Evolutionary conservation across 2,797 vertebrate species (phyloP).

Genomic region (Semotilus atromaculatus): DNA sequence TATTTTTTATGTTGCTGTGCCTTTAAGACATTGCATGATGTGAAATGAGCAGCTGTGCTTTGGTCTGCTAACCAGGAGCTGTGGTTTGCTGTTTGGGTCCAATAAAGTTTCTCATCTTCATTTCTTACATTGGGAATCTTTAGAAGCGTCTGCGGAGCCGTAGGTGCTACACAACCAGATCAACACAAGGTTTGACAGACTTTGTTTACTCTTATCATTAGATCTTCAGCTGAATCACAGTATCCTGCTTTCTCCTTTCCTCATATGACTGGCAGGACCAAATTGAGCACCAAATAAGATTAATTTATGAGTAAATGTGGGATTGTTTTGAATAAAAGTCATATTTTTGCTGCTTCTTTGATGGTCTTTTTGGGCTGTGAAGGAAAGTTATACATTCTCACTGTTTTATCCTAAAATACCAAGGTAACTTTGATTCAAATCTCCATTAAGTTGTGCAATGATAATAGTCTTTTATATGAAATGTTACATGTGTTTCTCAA

Average conservation of each 20-base stretch:
- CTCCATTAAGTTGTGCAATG: neutral
- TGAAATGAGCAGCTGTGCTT: neutral
- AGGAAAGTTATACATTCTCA: neutral
- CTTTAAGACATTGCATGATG: constrained; percentile 5
- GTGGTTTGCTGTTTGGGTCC: neutral
- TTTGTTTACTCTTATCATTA: neutral
- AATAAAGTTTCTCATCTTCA: neutral
- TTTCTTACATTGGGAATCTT: neutral
- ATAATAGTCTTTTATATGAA: neutral
- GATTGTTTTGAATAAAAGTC: neutral
- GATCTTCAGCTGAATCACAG: neutral
- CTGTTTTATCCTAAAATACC: neutral
- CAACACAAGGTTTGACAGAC: neutral
- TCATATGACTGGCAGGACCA: neutral
- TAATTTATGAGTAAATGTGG: neutral
- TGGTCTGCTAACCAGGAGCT: neutral
- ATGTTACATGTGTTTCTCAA: neutral
- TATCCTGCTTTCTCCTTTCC: neutral
- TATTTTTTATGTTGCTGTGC: neutral
- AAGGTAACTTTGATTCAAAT: neutral
- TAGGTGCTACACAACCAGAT: neutral
- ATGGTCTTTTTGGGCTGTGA: neutral
- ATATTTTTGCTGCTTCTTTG: neutral
- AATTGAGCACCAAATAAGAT: neutral
- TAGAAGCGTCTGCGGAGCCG: neutral